Evolutionary conservation across 2,113 vertebrate genomes (phyloP).

Genomic region (Romanogobio albipinnatus): DNA sequence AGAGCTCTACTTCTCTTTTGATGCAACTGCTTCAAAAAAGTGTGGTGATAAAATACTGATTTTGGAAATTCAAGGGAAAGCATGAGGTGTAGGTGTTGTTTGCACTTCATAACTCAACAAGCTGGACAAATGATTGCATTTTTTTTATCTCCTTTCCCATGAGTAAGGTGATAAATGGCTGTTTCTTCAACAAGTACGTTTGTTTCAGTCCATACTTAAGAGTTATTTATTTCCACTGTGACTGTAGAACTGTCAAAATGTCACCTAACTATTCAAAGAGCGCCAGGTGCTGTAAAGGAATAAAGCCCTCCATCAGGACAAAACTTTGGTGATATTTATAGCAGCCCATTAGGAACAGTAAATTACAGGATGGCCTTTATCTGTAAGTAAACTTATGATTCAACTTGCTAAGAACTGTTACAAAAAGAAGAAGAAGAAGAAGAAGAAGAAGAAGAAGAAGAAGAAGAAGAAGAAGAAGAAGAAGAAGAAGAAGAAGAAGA

Average conservation of each 20-base stretch:
- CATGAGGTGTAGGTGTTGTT: constrained; percentile 35
- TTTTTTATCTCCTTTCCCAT: constrained; percentile 15
- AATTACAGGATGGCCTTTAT: not conserved
- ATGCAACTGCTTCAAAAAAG: constrained; percentile 36
- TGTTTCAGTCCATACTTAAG: constrained; percentile 20
- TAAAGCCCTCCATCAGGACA: not conserved
- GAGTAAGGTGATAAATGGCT: constrained; percentile 5
- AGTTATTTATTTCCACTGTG: constrained; percentile 37
- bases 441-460: not conserved
- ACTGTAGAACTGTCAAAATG: constrained; percentile 6
- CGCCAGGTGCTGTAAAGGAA: constrained; percentile 5
- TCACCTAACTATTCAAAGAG: constrained; percentile 16
- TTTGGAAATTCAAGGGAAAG: constrained; percentile 48
- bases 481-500: not conserved
- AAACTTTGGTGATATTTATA: constrained; percentile 10
- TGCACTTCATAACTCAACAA: constrained; percentile 44
- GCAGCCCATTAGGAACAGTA: not conserved
- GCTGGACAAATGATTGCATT: constrained; percentile 37
- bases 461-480: not conserved
- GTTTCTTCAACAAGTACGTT: not conserved
- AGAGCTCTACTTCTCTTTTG: not conserved
- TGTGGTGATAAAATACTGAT: constrained; percentile 66
- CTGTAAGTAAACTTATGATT: not conserved
- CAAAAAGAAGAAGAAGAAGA: not conserved
- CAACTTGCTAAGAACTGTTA: not conserved